Conservation (phyloP, 1,140 invertebrate species). For the Eriosoma lanigerum region DNA sequence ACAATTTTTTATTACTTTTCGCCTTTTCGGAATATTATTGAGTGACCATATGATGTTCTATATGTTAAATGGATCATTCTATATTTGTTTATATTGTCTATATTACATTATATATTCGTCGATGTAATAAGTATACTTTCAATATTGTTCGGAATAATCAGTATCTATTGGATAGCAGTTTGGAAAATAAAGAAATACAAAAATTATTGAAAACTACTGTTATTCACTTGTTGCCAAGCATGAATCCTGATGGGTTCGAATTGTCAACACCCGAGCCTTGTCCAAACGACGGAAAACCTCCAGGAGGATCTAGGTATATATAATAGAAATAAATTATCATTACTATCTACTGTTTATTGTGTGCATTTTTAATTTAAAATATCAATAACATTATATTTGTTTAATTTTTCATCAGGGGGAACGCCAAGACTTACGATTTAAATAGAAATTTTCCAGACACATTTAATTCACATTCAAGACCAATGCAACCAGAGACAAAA, state of each 20-base stretch:
- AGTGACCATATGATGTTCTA: too few species aligned
- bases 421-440: slow-evolving; percentile 76
- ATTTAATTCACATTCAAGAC: slow-evolving; percentile 59
- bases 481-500: slow-evolving; percentile 80
- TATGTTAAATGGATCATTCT: too few species aligned
- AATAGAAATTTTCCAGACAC: slow-evolving; percentile 90
- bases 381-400: slow-evolving; percentile 52
- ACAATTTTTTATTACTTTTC: too few species aligned
- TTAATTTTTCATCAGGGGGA: slow-evolving; percentile 65
- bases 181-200: slow-evolving; percentile 71
- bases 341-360: neutral
- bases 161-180: slow-evolving; percentile 87
- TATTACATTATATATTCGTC: too few species aligned
- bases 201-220: slow-evolving; percentile 78
- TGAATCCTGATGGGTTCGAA: slow-evolving; percentile 91
- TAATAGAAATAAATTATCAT: neutral
- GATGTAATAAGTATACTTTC: neutral
- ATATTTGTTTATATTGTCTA: too few species aligned
- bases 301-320: neutral
- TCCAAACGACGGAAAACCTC: neutral
- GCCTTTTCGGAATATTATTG: too few species aligned
- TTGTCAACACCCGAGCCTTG: slow-evolving; percentile 56
- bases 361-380: neutral
- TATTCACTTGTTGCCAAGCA: slow-evolving; percentile 86
- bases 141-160: slow-evolving; percentile 55